These are phyloP conservation scores for Callaeas wilsoni DNA, from an alignment of 2,113 vertebrate species.

Conservation along the genomic window DNA sequence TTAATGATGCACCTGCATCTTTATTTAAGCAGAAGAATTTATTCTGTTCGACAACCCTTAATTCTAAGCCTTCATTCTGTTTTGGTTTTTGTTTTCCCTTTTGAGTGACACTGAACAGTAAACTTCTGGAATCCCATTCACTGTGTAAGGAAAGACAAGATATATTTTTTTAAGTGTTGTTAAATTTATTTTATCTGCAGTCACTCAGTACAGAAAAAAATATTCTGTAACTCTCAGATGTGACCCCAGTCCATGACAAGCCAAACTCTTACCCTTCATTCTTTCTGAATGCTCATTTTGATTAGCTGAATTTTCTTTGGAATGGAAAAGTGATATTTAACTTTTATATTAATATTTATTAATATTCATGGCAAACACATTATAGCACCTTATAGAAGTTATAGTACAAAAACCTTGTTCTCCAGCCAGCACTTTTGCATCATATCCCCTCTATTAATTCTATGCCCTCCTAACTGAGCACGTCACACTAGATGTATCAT, in stretches of 20 bases:
- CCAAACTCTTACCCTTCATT: background rate
- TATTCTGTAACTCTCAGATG: background rate
- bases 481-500: background rate
- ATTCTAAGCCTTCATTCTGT: background rate
- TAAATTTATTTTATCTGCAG: background rate
- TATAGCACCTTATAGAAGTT: background rate
- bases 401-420: background rate
- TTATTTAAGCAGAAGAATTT: background rate
- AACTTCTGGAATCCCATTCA: background rate
- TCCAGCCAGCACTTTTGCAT: background rate
- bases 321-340: background rate
- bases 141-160: background rate
- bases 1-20: background rate
- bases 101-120: background rate
- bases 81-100: background rate
- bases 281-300: background rate
- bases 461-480: background rate
- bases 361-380: background rate
- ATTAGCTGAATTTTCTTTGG: background rate
- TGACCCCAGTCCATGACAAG: background rate
- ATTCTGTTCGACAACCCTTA: background rate
- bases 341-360: background rate
- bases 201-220: background rate
- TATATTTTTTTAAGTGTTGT: background rate
- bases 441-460: background rate